phyloP scores from a whole-genome alignment of 2,888 invertebrate genomes.

The Anarsia innoxiella region DNA sequence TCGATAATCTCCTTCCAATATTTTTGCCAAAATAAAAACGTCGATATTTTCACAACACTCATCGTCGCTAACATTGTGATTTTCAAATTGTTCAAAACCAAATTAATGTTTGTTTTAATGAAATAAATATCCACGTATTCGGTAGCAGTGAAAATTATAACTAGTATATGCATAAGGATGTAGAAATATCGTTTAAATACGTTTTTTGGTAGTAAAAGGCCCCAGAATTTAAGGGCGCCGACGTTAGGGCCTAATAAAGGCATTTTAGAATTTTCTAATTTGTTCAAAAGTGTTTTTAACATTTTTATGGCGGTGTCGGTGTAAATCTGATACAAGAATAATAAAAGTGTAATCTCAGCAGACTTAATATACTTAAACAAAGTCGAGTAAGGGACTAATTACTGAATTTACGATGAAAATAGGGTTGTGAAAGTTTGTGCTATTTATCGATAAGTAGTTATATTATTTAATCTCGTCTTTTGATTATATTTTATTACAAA shows the following conservation, averaged over 20 bases:
- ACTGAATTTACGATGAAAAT: background rate
- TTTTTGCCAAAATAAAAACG: constrained; percentile 48
- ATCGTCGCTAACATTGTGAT: constrained; percentile 56
- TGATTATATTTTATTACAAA: no score
- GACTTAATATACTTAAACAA: constrained; percentile 2
- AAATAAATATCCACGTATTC: constrained; percentile 60
- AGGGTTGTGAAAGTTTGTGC: no score
- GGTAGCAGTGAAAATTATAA: constrained; percentile 44
- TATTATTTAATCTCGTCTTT: no score
- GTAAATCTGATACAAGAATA: background rate
- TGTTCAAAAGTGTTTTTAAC: constrained; percentile 32
- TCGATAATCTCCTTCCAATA: constrained; percentile 48
- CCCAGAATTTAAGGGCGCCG: constrained; percentile 55
- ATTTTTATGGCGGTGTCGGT: constrained; percentile 25
- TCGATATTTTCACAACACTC: constrained; percentile 46
- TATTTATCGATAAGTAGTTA: no score
- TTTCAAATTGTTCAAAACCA: constrained; percentile 53
- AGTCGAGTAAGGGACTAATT: background rate
- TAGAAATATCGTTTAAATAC: constrained; percentile 34
- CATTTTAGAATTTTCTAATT: constrained; percentile 45
- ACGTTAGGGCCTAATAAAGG: constrained; percentile 59
- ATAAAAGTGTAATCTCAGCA: background rate
- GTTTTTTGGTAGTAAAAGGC: constrained; percentile 46
- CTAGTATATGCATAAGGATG: constrained; percentile 41
- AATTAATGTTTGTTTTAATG: constrained; percentile 45